Evolutionary conservation across 2,888 invertebrate genomes (phyloP).

Genomic region (Cosmia trapezina): DNA sequence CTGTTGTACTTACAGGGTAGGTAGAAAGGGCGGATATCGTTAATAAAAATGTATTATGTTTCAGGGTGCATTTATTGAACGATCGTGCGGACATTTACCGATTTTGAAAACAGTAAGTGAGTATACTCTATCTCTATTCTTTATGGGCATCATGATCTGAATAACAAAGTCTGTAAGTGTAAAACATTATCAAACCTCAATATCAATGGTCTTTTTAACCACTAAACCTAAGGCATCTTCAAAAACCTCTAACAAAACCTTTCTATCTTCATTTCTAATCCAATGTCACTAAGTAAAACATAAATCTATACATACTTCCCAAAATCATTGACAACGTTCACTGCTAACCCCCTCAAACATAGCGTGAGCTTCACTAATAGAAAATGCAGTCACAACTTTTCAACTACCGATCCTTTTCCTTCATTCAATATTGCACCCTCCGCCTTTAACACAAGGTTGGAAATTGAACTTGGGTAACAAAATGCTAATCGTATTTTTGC

Average conservation of each 20-base stretch:
- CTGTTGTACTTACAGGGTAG: slow-evolving; percentile 35
- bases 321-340: slow-evolving; percentile 12
- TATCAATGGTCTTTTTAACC: neutral
- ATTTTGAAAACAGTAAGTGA: neutral
- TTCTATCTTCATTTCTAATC: neutral
- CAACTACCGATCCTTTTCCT: neutral
- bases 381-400: slow-evolving; percentile 47
- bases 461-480: neutral
- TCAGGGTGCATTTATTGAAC: neutral
- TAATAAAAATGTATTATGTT: slow-evolving; percentile 20
- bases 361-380: slow-evolving; percentile 36
- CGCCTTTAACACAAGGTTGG: neutral
- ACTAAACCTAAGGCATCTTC: neutral
- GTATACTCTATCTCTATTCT: neutral
- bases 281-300: neutral
- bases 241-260: neutral
- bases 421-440: slow-evolving; percentile 9
- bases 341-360: slow-evolving; percentile 30
- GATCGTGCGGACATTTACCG: too few relatives aligned
- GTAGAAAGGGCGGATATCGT: slow-evolving; percentile 22
- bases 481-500: slow-evolving; percentile 56
- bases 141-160: neutral
- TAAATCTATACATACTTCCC: neutral
- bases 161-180: neutral
- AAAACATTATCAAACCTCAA: neutral